Evolutionary conservation across 2,888 invertebrate genomes (phyloP), one percentile per base, ranked within the genome.

Genomic region (Labia minor): DNA sequence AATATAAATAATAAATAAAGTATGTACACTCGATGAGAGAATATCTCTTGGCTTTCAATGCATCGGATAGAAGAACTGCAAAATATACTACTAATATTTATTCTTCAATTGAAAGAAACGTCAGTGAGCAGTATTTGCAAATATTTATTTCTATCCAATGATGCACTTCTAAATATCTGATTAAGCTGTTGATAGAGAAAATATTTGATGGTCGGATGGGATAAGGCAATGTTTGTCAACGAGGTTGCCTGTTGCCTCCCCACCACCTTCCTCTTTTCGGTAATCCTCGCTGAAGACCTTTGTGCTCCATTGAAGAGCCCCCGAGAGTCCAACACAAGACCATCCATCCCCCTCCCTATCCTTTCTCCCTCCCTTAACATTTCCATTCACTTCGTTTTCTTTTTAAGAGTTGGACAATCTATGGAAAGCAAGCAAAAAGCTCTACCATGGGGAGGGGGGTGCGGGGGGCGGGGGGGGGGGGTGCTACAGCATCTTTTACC

Each of bases 151-250:
- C 8, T 26, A 3, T 26, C 26, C 26, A 3, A 3, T 8, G 8
- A 26, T 26, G 16, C 49, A n/a, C 49, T 49, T 49, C 3, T 8
- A n/a, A n/a, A n/a, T 49, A 49, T 49, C 49, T 49, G 49, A 49
- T 49, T 49, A 49, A 49, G 49, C 16, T 49, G 49, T 49, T 49
- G 49, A 49, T 49, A 49, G 49, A 49, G 49, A 49, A 49, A 49
- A 49, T 49, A 49, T 49, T 49, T 49, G 49, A 49, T 49, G 49
- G 49, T 14, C 49, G 49, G 16, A 49, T 49, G 49, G 49, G 49
- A 49, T 49, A 49, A 49, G 49, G 49, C 49, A 49, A 49, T 49
- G 49, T 49, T 49, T 49, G 49, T 49, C 49, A 49, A 8, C 49
- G 16, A 49, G 49, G 26, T 8, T 26, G 26, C 26, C 8, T 26